Evolutionary conservation across 2,113 vertebrate species (phyloP).

Genomic region (Illadopsis cleaveri): DNA sequence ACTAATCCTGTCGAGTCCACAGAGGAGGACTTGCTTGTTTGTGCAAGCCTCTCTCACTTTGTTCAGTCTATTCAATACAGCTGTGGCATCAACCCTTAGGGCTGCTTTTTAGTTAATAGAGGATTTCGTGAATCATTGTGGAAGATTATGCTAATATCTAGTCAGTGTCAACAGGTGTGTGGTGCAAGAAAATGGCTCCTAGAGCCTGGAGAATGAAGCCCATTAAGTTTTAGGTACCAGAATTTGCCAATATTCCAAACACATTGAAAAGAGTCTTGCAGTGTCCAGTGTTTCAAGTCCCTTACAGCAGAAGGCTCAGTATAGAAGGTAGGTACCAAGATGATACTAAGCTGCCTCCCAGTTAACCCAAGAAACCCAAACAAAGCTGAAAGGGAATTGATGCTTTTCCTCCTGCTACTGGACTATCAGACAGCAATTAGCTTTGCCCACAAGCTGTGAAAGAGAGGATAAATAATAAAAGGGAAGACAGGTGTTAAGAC

Average conservation of each 20-base stretch:
- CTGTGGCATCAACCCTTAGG: rapidly evolving
- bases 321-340: background rate
- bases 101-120: background rate
- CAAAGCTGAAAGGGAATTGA: background rate
- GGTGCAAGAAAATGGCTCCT: background rate
- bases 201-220: background rate
- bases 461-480: background rate
- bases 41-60: background rate
- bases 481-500: background rate
- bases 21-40: background rate
- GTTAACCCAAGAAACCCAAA: background rate
- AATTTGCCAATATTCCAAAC: background rate
- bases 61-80: background rate
- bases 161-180: background rate
- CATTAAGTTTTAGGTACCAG: background rate
- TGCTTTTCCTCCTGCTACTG: background rate
- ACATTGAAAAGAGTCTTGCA: background rate
- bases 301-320: background rate
- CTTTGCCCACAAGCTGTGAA: background rate
- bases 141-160: background rate
- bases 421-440: background rate
- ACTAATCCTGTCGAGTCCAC: background rate
- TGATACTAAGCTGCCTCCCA: background rate
- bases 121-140: background rate
- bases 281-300: background rate